Conservation (phyloP, 1,140 invertebrate genomes). For the Vollenhovia emeryi region DNA sequence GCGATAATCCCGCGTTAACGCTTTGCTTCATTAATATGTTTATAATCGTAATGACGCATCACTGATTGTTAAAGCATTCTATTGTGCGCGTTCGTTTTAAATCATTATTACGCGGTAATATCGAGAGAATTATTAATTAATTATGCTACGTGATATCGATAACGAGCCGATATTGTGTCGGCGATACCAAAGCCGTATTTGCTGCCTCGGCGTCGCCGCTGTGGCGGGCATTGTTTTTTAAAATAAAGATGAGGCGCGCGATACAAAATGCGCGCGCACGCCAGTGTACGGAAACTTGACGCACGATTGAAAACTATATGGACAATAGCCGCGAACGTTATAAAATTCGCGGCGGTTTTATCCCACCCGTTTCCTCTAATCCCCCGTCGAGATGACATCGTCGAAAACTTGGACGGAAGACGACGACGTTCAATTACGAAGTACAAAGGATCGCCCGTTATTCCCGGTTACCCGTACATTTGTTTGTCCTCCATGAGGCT, state of each 20-base stretch:
- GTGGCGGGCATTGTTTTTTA: not conserved
- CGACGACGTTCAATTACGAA: conserved; percentile 69
- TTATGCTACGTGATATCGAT: conserved; percentile 41
- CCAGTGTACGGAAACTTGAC: not conserved
- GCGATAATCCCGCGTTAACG: conserved; percentile 51
- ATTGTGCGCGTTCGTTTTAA: conserved; percentile 51
- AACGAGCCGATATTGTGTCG: conserved; percentile 40
- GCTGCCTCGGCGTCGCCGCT: conserved; percentile 3
- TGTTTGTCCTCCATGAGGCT: conserved; percentile 69
- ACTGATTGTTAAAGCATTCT: conserved; percentile 53
- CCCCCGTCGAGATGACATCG: conserved; percentile 10
- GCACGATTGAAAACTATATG: not conserved
- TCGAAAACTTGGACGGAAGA: conserved; percentile 60
- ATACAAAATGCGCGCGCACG: not conserved
- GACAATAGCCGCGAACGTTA: not conserved
- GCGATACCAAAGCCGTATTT: conserved; percentile 20
- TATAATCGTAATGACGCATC: conserved; percentile 60
- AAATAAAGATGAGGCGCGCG: conserved; percentile 9
- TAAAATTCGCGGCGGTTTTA: conserved; percentile 27
- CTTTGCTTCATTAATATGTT: conserved; percentile 61
- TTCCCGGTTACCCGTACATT: conserved; percentile 68
- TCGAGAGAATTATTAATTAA: conserved; percentile 57
- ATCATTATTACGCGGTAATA: conserved; percentile 49
- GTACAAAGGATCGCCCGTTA: conserved; percentile 69
- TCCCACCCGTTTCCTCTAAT: not conserved